phyloP scores from a whole-genome alignment of 2,113 vertebrate species.

The Platichthys stellatus region DNA sequence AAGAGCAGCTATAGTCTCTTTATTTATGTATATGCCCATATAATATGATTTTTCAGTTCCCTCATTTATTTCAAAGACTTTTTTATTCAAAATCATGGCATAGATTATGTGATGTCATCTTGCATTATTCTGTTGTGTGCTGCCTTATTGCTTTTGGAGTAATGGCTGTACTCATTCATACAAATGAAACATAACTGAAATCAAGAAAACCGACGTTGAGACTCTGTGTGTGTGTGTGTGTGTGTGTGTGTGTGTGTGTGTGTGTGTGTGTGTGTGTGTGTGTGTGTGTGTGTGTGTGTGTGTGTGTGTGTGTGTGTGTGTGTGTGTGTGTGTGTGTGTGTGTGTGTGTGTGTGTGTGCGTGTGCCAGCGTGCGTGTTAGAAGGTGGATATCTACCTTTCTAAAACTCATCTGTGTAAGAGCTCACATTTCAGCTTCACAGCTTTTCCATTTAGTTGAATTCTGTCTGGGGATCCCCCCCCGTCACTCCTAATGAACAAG shows the following conservation, averaged over 20 bases:
- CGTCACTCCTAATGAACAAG: conserved; percentile 54
- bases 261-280: too few relatives aligned
- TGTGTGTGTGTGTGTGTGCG: too few relatives aligned
- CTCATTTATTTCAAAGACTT: not conserved
- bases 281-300: accelerated
- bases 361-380: too few relatives aligned
- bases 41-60: not conserved
- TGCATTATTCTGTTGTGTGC: not conserved
- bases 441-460: conserved; percentile 25
- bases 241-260: too few relatives aligned
- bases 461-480: conserved; percentile 17
- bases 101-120: conserved; percentile 1
- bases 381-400: not conserved
- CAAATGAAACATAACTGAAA: not conserved
- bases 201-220: conserved; percentile 5
- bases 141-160: not conserved
- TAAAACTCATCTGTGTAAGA: conserved; percentile 37
- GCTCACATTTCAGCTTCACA: conserved; percentile 25
- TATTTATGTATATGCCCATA: not conserved
- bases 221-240: too few relatives aligned
- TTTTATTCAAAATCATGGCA: not conserved
- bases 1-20: too few relatives aligned
- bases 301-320: too few relatives aligned
- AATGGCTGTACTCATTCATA: conserved; percentile 3
- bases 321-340: too few relatives aligned